Evolutionary conservation across 2,113 vertebrate species (phyloP), one percentile per base, ranked within the genome.

Genomic region (Chrysemys picta): DNA sequence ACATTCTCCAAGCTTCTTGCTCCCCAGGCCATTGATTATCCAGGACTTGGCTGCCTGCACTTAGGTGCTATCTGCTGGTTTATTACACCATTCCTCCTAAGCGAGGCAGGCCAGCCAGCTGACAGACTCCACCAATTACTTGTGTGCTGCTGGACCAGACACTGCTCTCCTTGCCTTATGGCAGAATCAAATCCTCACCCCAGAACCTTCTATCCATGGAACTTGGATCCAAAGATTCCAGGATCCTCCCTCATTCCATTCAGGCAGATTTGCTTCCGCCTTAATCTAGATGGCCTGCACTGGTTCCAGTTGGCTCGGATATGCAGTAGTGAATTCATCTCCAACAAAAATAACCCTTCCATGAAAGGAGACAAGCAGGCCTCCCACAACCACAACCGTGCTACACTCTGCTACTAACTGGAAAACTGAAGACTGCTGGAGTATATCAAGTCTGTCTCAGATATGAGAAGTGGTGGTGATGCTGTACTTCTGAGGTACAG

Each of bases 71-170:
- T 54, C 21, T 54, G 53, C 53, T 54, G 53, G 53, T 8, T 54
- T 54, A 54, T 54, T 54, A 54, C 53, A 54, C 8, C 53, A 22
- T 86, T 54, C 69, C 72, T 59, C 2, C 4, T n/a, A 4, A 0
- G 0, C 9, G 0, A 10, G 0, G 2, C 19, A 35, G 72, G 35
- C 62, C 89, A 89, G 13, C 49, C 72, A 84, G 35, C 38, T 91
- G 78, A 72, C 1, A 0, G 21, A 50, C 87, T 1, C 0, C 52
- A 89, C 75, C 3, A 0, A 7, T 85, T 47, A 54, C 29, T 87
- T 53, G 3, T 13, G 21, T 59, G 62, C n/a, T 81, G 75, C 88
- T 38, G 49, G 82, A 93, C 22, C 88, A 59, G 72, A 1, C 2
- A 52, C 88, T 92, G 87, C 84, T 82, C 85, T 1, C 1, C 42